phyloP scores from a whole-genome alignment of 35 echinoderm and acorn worm species.

The Apostichopus japonicus region DNA sequence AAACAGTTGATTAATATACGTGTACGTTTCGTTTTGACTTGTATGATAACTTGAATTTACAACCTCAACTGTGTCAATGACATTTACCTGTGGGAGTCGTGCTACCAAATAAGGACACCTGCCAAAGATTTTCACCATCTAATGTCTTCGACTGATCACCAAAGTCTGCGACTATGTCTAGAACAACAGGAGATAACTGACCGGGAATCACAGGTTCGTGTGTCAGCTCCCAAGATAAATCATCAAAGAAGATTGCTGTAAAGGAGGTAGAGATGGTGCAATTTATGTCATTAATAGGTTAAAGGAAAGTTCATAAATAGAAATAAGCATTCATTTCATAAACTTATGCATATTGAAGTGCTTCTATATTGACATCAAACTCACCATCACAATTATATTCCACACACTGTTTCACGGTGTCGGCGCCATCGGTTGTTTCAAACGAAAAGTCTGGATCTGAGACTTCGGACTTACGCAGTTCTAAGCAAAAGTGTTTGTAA shows the following conservation, averaged over 20 bases:
- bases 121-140: slow-evolving; percentile 21
- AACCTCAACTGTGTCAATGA: not conserved
- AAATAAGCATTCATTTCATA: not conserved
- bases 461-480: slow-evolving; percentile 8
- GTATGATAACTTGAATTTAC: too few species aligned
- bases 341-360: not conserved
- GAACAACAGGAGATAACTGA: not conserved
- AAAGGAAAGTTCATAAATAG: not conserved
- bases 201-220: not conserved
- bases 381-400: slow-evolving; percentile 32
- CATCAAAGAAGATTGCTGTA: slow-evolving; percentile 4
- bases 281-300: not conserved
- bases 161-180: not conserved
- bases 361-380: not conserved
- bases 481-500: slow-evolving; percentile 25
- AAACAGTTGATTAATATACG: too few species aligned
- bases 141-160: not conserved
- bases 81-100: not conserved
- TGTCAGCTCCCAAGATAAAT: not conserved
- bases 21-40: too few species aligned
- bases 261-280: not conserved
- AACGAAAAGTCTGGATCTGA: slow-evolving; percentile 13
- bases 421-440: not conserved
- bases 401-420: slow-evolving; percentile 1
- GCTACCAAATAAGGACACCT: slow-evolving; percentile 36